phyloP scores from a whole-genome alignment of 2,888 invertebrate species.

The Agriopis leucophaearia region DNA sequence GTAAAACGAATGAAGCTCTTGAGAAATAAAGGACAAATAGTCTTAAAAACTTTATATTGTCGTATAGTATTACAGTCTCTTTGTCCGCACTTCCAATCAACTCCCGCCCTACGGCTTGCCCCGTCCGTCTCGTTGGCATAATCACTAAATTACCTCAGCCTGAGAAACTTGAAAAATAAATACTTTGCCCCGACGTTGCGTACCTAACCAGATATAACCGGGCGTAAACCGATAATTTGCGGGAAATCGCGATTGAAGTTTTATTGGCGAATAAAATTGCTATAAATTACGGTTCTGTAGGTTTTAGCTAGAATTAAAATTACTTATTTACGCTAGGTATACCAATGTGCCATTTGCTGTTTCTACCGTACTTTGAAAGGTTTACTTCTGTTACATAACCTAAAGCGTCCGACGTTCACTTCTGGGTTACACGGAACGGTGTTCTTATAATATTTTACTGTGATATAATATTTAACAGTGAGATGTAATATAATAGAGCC shows the following conservation, averaged over 20 bases:
- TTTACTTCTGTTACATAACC: neutral
- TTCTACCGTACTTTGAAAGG: neutral
- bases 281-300: constrained; percentile 37
- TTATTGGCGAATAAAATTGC: constrained; percentile 32
- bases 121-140: constrained; percentile 63
- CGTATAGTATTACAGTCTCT: neutral
- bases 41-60: too few species aligned
- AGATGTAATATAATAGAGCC: too few species aligned
- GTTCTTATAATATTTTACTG: too few species aligned
- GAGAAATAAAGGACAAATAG: too few species aligned
- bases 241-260: constrained; percentile 44
- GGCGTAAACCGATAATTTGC: constrained; percentile 62
- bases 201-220: constrained; percentile 51
- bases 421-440: neutral
- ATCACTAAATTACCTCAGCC: constrained; percentile 77
- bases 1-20: too few species aligned
- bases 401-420: neutral
- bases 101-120: constrained; percentile 55
- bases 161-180: constrained; percentile 75
- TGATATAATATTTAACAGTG: too few species aligned
- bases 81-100: constrained; percentile 22
- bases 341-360: neutral
- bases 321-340: constrained; percentile 1
- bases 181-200: constrained; percentile 64
- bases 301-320: constrained; percentile 8